Evolutionary conservation across 2,888 invertebrate species (phyloP).

Genomic region (Argyra leucocephala): DNA sequence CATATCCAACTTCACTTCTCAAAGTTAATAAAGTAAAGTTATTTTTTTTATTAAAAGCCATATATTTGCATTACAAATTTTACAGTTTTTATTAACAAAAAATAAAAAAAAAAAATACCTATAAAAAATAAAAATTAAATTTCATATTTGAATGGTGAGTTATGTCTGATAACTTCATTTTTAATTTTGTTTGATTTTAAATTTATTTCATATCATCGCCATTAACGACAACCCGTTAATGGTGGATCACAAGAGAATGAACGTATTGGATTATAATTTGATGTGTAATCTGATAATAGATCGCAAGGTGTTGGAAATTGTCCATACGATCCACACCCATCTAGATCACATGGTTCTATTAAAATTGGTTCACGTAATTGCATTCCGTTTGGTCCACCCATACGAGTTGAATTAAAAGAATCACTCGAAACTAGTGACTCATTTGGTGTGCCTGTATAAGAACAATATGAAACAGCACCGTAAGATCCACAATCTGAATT

Average conservation of each 20-base stretch:
- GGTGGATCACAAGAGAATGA: background rate
- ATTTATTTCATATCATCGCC: no score
- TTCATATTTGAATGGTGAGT: no score
- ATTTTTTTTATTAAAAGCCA: no score
- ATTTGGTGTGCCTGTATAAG: conserved; percentile 29
- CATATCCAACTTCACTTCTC: no score
- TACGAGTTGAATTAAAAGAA: conserved; percentile 26
- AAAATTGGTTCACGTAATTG: conserved; percentile 22
- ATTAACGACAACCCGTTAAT: background rate
- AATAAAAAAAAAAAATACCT: no score
- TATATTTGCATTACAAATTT: no score
- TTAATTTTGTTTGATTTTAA: no score
- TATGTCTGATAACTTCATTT: no score
- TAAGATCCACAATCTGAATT: conserved; percentile 21
- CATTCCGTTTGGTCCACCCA: conserved; percentile 28
- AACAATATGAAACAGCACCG: conserved; percentile 25
- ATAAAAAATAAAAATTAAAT: no score
- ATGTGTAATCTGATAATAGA: background rate
- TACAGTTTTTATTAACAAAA: no score
- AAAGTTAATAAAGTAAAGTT: no score
- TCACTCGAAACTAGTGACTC: conserved; percentile 27
- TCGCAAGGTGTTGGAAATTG: conserved; percentile 26
- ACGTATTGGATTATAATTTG: background rate
- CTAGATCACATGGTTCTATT: conserved; percentile 28
- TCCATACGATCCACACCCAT: conserved; percentile 19